These are phyloP conservation scores for Drosophila burlai DNA, from an alignment of 1,140 invertebrate species.

Conservation along the genomic window DNA sequence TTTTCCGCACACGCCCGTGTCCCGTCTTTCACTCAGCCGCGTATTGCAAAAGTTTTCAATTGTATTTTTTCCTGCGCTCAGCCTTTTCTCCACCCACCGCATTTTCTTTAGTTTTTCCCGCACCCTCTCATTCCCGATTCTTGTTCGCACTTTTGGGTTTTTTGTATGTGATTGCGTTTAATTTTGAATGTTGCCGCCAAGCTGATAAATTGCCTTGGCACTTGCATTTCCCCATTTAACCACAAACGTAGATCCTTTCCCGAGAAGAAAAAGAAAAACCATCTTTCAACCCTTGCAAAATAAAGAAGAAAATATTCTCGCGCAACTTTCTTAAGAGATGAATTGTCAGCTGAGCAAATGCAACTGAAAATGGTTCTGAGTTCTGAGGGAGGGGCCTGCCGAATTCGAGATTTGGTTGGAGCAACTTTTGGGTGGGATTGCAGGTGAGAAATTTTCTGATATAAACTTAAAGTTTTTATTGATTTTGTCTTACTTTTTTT, in stretches of 20 bases:
- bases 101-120: conserved; percentile 23
- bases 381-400: conserved; percentile 1
- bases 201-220: conserved; percentile 64
- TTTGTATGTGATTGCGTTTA: conserved; percentile 68
- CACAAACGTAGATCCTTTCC: conserved; percentile 1
- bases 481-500: conserved; percentile 32
- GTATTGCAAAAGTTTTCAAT: conserved; percentile 82
- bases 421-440: conserved; percentile 22
- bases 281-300: conserved; percentile 5
- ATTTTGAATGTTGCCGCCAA: conserved; percentile 68
- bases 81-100: conserved; percentile 4
- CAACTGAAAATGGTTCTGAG: conserved; percentile 31
- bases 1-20: neutral
- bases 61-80: conserved; percentile 63
- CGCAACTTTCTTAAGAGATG: conserved; percentile 46
- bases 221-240: conserved; percentile 59
- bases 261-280: conserved; percentile 5
- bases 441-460: conserved; percentile 14
- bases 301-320: conserved; percentile 25
- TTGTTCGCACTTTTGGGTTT: conserved; percentile 44
- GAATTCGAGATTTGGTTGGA: neutral
- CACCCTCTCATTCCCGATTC: conserved; percentile 20
- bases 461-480: conserved; percentile 27
- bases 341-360: conserved; percentile 50
- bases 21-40: conserved; percentile 29